Base-by-base conservation (phyloP, 1,140 invertebrate genomes). In the Galleria mellonella region DNA sequence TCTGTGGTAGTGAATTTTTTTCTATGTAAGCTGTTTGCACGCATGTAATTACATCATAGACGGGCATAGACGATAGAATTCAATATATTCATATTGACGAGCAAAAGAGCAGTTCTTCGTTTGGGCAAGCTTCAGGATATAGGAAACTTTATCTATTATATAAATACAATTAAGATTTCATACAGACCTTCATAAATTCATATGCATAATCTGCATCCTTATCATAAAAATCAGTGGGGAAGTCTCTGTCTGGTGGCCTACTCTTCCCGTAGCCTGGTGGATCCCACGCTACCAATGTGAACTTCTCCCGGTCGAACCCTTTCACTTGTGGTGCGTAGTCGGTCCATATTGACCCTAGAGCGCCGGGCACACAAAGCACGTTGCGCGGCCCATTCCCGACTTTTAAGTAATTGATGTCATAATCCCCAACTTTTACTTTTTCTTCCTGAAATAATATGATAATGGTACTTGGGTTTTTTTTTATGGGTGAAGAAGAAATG, bases 221-320 rank as follows among this genome's bases (percentile, higher is more conserved):
- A 32, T 92, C 85, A 51, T 91, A 92, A 72, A 94, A 96, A 52
- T 94, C 87, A 4, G 87, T 51, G 0, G 89, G 81, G 72, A 94
- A 97, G 11, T 90, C 84, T 53, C 92, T 88, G 13, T 92, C 77
- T 1, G 94, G 94, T 4, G 95, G 95, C 50, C 92, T 89, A 55
- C 94, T 96, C 44, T 91, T 91, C 6, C 95, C 95, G 87, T 96
- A 97, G 1, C 96, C 95, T 1, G 94, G 93, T 3, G 95, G 94
- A 84, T 97, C 95, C 93, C 94, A 95, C 0, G 90, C 92, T n/a
- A 96, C 87, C 8, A 96, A 55, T 6, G 91, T 94, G 45, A 94
- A 92, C 52, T 93, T 90, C 0, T 90, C 83, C 50, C 84, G 84
- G 52, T 93, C 87, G 9, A 96, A 79, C 9, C 89, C 87, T 53